These are phyloP conservation scores for Drosophila picticornis DNA, from an alignment of 2,888 invertebrate genomes.

Conservation along the genomic window DNA sequence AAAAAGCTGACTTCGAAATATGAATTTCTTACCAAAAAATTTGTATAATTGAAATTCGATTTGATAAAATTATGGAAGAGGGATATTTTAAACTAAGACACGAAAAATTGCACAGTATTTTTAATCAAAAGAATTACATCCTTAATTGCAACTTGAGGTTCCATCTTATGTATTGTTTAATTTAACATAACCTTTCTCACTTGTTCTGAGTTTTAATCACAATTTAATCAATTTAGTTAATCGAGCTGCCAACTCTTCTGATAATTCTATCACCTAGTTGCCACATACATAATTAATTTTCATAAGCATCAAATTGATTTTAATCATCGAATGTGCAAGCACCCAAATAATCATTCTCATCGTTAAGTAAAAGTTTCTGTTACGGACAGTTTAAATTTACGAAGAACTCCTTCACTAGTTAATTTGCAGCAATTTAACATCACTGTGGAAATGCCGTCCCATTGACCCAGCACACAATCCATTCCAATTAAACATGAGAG, in stretches of 20 bases:
- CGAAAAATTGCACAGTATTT: background rate
- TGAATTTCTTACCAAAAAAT: background rate
- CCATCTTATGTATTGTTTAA: background rate
- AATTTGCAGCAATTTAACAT: conserved; percentile 53
- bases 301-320: conserved; percentile 30
- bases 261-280: conserved; percentile 1
- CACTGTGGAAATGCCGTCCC: conserved; percentile 30
- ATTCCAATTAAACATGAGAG: conserved; percentile 63
- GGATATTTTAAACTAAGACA: background rate
- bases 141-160: background rate
- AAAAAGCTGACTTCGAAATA: conserved; percentile 1
- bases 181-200: background rate
- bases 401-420: conserved; percentile 35
- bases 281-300: conserved; percentile 39
- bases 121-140: background rate
- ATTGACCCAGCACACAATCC: conserved; percentile 56
- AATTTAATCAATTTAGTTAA: conserved; percentile 2
- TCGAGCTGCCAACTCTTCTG: conserved; percentile 1
- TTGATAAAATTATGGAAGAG: background rate
- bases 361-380: conserved; percentile 21
- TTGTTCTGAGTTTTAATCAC: background rate
- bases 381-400: conserved; percentile 14
- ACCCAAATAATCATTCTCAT: conserved; percentile 21
- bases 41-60: background rate
- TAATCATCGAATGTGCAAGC: conserved; percentile 21